These are phyloP conservation scores for Ornithoptera priamus DNA, from an alignment of 2,888 invertebrate genomes.

Conservation along the genomic window DNA sequence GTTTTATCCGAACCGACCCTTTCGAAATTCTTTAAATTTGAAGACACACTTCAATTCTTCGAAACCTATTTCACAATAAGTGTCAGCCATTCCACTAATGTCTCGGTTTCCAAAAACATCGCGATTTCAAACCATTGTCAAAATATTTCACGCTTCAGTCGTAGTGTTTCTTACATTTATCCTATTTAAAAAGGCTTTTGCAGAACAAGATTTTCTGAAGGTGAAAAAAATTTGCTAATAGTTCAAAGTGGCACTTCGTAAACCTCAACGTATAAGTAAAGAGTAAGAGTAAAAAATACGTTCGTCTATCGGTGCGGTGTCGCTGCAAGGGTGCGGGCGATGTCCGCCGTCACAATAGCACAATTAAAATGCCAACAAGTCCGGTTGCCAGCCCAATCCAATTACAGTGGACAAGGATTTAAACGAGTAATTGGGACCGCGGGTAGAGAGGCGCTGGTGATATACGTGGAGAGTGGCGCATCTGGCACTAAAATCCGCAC, in stretches of 20 bases:
- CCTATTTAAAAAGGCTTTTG: not conserved
- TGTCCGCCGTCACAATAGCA: constrained; percentile 77
- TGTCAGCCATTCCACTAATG: constrained; percentile 76
- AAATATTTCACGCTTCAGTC: constrained; percentile 71
- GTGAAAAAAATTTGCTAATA: constrained; percentile 37
- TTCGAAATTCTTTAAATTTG: constrained; percentile 59
- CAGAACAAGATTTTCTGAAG: not conserved
- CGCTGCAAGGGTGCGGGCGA: constrained; percentile 59
- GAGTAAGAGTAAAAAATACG: constrained; percentile 58
- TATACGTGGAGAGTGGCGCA: constrained; percentile 60
- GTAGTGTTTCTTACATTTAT: constrained; percentile 55
- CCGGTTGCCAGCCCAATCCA: constrained; percentile 77
- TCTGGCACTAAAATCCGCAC: constrained; percentile 37
- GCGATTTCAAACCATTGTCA: constrained; percentile 55
- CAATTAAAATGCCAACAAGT: constrained; percentile 81
- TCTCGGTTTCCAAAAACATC: constrained; percentile 70
- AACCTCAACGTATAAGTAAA: constrained; percentile 44
- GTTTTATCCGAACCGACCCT: constrained; percentile 41
- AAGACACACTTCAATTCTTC: constrained; percentile 56
- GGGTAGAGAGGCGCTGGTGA: constrained; percentile 59
- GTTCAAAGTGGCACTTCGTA: constrained; percentile 45
- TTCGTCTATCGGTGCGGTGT: constrained; percentile 61
- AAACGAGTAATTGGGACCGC: constrained; percentile 76
- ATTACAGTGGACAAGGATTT: constrained; percentile 79
- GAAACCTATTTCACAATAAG: constrained; percentile 63